Percentiles rank a stretch among this genome's conserved stretches.
These are phyloP conservation scores for Mus spicilegus DNA, from an alignment of 2,113 vertebrate species.

Conservation along the genomic window DNA sequence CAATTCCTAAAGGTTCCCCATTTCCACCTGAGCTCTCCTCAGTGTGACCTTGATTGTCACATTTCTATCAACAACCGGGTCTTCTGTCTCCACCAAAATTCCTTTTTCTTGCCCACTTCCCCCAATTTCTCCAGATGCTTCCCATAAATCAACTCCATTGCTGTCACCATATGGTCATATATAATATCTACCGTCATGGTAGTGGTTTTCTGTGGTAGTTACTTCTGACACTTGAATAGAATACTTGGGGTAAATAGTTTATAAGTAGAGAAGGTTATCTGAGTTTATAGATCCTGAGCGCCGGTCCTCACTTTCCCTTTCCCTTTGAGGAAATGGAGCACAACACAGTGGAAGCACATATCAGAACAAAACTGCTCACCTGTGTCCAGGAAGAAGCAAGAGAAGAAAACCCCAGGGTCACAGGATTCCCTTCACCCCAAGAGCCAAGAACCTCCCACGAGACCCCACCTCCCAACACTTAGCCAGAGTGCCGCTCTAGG, in stretches of 20 bases:
- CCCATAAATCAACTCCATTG: background rate
- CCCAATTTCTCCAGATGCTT: background rate
- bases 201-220: background rate
- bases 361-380: background rate
- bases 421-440: background rate
- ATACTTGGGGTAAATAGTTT: slow-evolving; percentile 54
- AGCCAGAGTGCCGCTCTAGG: background rate
- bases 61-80: background rate
- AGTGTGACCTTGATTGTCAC: background rate
- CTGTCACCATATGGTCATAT: background rate
- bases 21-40: background rate
- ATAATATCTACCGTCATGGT: too few species aligned
- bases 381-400: background rate
- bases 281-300: background rate
- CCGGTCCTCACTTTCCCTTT: background rate
- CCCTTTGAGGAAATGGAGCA: background rate
- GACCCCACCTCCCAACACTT: background rate
- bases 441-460: background rate
- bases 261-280: slow-evolving; percentile 63
- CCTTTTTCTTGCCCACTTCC: background rate
- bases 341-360: background rate
- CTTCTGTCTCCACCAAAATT: background rate
- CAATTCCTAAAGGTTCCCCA: background rate
- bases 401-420: too few species aligned
- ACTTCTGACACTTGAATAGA: background rate